Evolutionary conservation across 2,797 vertebrate species (phyloP).

Genomic region (Amniataba percoides): DNA sequence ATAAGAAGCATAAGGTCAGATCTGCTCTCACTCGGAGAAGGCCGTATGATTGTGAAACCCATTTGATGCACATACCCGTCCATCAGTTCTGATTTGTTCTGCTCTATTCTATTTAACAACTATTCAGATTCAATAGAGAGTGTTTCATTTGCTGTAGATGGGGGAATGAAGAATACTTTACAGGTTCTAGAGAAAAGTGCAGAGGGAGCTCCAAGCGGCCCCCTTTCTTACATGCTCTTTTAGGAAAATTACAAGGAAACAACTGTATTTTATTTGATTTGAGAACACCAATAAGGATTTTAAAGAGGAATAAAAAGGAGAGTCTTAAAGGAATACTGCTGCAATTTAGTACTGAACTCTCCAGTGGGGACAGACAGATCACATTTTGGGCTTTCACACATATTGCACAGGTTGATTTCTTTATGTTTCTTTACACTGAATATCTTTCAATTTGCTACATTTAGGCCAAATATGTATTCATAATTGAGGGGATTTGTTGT

Average conservation of each 20-base stretch:
- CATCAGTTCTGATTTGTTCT: neutral
- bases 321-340: neutral
- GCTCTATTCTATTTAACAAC: neutral
- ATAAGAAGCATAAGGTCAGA: neutral
- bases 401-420: no score
- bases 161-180: neutral
- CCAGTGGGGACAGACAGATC: neutral
- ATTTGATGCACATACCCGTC: neutral
- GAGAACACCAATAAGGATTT: neutral
- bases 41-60: constrained; percentile 2
- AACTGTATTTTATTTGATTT: neutral
- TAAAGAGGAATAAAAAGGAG: neutral
- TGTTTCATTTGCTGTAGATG: neutral
- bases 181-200: neutral
- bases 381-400: no score
- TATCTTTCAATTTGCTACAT: no score
- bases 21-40: neutral
- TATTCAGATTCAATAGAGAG: neutral
- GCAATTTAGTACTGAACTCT: neutral
- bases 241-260: neutral
- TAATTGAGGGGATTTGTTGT: no score
- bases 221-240: neutral
- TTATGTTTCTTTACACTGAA: no score
- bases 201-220: no score
- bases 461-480: no score